Conservation (phyloP, 2,113 vertebrate genomes). For the Neopipo cinnamomea region DNA sequence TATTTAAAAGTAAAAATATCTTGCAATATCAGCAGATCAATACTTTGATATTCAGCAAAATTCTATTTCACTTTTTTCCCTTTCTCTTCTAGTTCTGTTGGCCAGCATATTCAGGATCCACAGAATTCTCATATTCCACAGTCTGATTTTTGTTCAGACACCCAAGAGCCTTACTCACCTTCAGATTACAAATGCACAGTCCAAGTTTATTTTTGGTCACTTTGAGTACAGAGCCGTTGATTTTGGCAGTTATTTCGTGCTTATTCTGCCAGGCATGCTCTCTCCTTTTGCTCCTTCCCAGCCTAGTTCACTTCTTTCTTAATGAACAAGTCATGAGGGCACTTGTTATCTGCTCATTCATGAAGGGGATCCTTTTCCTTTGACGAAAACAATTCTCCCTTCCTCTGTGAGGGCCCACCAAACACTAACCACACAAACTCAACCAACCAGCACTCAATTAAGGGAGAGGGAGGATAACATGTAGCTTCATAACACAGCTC, state of each 20-base stretch:
- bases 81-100: not conserved
- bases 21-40: not conserved
- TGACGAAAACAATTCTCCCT: not conserved
- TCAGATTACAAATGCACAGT: not conserved
- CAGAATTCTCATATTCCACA: not conserved
- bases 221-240: not conserved
- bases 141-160: not conserved
- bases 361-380: not conserved
- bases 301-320: not conserved
- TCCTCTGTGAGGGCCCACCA: not conserved
- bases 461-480: not conserved
- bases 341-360: not conserved
- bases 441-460: not conserved
- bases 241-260: not conserved
- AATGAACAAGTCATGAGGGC: not conserved
- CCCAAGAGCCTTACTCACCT: not conserved
- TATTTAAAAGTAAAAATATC: not conserved
- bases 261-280: not conserved
- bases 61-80: not conserved
- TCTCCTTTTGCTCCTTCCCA: not conserved
- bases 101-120: not conserved
- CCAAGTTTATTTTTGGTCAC: not conserved
- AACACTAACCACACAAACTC: not conserved
- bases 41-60: constrained; percentile 2
- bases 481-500: not conserved